Percentiles rank a stretch among this genome's conserved stretches.
phyloP scores from a whole-genome alignment of 2,113 vertebrate genomes.

The Phalacrocorax brasilianus region DNA sequence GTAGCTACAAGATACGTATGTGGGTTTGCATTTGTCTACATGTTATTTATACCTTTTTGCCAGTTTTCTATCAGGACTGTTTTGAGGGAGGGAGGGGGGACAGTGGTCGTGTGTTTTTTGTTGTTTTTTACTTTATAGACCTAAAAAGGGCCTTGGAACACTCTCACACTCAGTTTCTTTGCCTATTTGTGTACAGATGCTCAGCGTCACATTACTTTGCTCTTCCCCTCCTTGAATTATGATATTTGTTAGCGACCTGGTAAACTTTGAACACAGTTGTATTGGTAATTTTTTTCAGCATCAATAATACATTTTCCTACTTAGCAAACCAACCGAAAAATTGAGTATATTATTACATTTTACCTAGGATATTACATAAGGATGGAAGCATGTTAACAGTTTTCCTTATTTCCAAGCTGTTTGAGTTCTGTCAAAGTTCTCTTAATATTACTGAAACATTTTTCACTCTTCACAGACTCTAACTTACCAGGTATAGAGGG shows the following conservation, averaged over 20 bases:
- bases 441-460: background rate
- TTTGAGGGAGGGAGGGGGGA: fast-evolving
- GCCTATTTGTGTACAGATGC: background rate
- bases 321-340: background rate
- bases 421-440: background rate
- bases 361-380: background rate
- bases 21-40: background rate
- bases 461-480: background rate
- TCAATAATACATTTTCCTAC: background rate
- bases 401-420: background rate
- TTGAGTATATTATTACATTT: background rate
- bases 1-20: background rate
- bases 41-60: background rate
- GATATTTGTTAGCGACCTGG: background rate
- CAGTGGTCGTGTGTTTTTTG: background rate
- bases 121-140: background rate
- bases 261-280: background rate
- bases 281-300: background rate
- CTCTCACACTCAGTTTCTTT: background rate
- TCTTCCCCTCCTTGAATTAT: background rate
- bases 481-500: background rate
- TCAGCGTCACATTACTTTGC: background rate
- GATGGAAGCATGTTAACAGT: background rate
- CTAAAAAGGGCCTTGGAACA: background rate
- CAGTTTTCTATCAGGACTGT: background rate